Evolutionary conservation across 1,140 invertebrate species (phyloP), one percentile per base, ranked within the genome.

Genomic region (Eumaeus atala): DNA sequence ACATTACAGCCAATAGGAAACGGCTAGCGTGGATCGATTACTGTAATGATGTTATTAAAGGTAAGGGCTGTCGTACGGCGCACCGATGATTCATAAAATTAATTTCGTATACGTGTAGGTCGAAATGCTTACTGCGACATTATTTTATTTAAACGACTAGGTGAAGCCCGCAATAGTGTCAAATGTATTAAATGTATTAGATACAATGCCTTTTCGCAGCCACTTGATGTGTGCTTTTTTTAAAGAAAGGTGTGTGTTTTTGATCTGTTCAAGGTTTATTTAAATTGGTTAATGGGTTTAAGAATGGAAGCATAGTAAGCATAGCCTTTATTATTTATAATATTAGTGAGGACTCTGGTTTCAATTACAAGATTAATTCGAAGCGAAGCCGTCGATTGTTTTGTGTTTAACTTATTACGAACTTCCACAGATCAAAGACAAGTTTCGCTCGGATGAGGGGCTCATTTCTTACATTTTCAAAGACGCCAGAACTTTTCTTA

Each of bases 361-460:
- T 44, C 40, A 14, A 44, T 44, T 44, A 44, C 40, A 14, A 44
- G 40, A 44, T 44, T 44, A 44, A 44, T 44, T 44, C 14, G 40
- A 44, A 44, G 14, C 40, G 40, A 44, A 9, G 14, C 40, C 40
- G 40, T 18, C 17, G 14, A 44, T 44, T 44, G 64, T 74, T 67
- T 77, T 74, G 75, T 80, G 65, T 78, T 78, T 63, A 52, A 72
- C 70, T 84, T 76, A 77, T 80, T 74, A 75, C 36, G 12, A 79
- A 81, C 66, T 80, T 80, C 74, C 57, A 58, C 67, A 71, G 78
- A 83, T 83, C 74, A 83, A 82, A 85, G 77, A 72, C 72, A 72
- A 74, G 67, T 82, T 79, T 70, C 66, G 52, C 63, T 57, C 59
- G 66, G 67, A 63, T 62, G 61, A 73, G 70, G 66, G 72, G 71